Evolutionary conservation across 2,888 invertebrate species (phyloP), one percentile per base, ranked within the genome.

Genomic region (Crossocerus cetratus): DNA sequence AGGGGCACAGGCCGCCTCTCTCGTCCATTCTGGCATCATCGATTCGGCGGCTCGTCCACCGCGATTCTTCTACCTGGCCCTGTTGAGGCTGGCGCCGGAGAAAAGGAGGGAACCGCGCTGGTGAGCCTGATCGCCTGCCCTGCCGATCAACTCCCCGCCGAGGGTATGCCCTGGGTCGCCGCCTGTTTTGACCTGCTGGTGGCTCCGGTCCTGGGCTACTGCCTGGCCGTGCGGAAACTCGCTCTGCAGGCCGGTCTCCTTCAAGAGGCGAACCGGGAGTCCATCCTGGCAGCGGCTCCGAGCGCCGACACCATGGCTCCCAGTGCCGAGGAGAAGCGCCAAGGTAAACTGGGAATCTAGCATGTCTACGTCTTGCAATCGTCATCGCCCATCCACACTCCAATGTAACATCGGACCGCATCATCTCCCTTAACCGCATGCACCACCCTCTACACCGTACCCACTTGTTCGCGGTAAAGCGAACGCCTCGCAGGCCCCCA

Each of bases 251-350:
- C 86, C 67, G 87, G 87, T 20, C 76, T 89, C 23, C 53, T 86
- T 2, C 86, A 84, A 54, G 82, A 84, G 53, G 68, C 74, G n/a
- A 72, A 58, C 32, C 22, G 61, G 89, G 86, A 84, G 88, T 90
- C 86, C 89, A 91, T 87, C 90, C 91, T 90, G 90, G 91, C 65
- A 54, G 70, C 83, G 85, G 43, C 63, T 20, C 44, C 16, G 1
- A 42, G 62, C 16, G 16, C 90, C 90, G 83, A 88, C 91, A 89
- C 91, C 21, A 93, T 93, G 93, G 92, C 93, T 85, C 93, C 93
- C 59, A 91, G 92, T 63, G 91, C 91, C 85, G 92, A 93, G 74
- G 92, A 92, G 74, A 92, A 92, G 86, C 91, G 92, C 86, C 91
- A 92, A 82, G 89, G 89, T 88, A 82, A 76, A 49, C 32, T 32